Evolutionary conservation across 53 echinoderm and acorn worm genomes (phyloP).

Genomic region (Paracentrotus lividus): DNA sequence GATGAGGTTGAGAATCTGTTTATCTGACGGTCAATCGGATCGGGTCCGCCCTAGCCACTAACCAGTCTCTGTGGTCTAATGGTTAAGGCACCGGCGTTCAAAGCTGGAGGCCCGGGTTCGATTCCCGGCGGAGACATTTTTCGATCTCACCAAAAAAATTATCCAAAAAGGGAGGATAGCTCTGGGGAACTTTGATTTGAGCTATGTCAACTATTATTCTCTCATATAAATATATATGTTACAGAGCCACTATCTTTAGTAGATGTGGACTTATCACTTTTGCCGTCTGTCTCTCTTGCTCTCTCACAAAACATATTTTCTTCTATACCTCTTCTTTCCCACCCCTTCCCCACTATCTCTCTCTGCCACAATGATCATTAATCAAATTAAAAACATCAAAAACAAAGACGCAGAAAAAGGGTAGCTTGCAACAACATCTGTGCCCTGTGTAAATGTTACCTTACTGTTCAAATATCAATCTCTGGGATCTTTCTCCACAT

Average conservation of each 20-base stretch:
- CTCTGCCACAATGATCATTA: not conserved
- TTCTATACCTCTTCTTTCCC: not conserved
- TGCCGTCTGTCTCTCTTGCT: not conserved
- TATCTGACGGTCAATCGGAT: too few species aligned
- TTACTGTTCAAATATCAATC: conserved; percentile 36
- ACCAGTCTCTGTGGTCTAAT: too few species aligned
- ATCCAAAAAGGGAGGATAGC: too few species aligned
- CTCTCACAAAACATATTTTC: not conserved
- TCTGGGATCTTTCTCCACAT: not conserved
- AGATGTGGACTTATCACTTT: not conserved
- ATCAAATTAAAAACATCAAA: conserved; percentile 16
- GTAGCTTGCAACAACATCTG: conserved; percentile 34
- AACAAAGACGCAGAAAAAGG: not conserved
- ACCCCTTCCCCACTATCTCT: not conserved
- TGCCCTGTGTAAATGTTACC: conserved; percentile 49
- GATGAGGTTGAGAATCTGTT: too few species aligned
- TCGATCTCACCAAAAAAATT: too few species aligned
- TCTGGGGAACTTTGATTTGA: too few species aligned
- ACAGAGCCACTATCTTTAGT: not conserved
- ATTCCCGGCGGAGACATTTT: too few species aligned
- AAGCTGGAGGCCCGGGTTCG: too few species aligned
- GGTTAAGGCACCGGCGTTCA: too few species aligned
- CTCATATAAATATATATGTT: too few species aligned
- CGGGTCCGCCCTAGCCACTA: too few species aligned
- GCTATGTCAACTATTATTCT: too few species aligned